Base-by-base conservation (phyloP, 37 sponge, comb jelly and placozoan species). In the Cliona cf. orientalis region DNA sequence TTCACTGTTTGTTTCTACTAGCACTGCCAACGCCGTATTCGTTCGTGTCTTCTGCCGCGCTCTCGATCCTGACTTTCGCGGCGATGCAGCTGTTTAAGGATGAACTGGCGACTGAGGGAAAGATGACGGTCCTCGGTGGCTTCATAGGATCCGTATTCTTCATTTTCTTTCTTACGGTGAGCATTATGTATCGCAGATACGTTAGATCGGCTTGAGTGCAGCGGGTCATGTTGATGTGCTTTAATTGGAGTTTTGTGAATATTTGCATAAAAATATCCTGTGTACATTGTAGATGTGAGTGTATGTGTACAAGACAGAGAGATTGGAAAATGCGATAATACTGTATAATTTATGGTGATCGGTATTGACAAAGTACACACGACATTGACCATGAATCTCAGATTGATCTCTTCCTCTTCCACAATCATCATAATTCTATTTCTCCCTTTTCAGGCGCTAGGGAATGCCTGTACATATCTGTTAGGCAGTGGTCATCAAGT, bases 131-230 rank as follows among this genome's bases (percentile, higher is more conserved):
- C 21, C 53, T 89, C 0, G 96, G 96, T 14, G 96, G 96, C 0
- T 92, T 95, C 56, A 69, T 91, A 14, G 96, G 93, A 2, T 95
- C 96, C 21, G 72, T 76, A 61, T 75, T 95, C 66, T 95, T 95
- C 64, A 59, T 89, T 28, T 95, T 95, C 41, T 5, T 95, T 21
- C 45, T 95, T 14, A 95, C 90, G 19, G 96, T 89, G 66, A 58
- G 93, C 58, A n/a, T n/a, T n/a, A n/a, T n/a, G n/a, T 29, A 23
- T 0, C 7, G 76, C 12, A 42, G 21, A 6, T 38, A 25, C 21
- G 3, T 46, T 33, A 69, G 7, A 7, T 69, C 29, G 22, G 1
- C 55, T 49, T 11, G 14, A 49, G n/a, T n/a, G n/a, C n/a, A n/a
- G n/a, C n/a, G n/a, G n/a, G 62, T 61, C 5, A 12, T 61, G 4